phyloP scores from a whole-genome alignment of 1,140 invertebrate genomes.

The Glomeris maerens region DNA sequence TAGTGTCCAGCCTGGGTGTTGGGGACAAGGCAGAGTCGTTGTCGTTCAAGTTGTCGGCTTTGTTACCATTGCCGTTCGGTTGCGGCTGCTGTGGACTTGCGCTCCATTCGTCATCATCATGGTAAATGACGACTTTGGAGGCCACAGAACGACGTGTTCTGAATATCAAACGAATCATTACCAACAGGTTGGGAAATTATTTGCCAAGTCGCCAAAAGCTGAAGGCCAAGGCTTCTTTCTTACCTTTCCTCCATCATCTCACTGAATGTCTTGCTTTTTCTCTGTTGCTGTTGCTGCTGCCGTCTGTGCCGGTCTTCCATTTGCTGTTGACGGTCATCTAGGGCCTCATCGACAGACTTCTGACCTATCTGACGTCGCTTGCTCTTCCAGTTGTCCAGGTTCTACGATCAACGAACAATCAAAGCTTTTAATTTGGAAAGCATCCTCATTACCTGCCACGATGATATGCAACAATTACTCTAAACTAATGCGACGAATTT shows the following conservation, averaged over 20 bases:
- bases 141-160: background rate
- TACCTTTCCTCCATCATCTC: conserved; percentile 85
- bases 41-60: conserved; percentile 64
- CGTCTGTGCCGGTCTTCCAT: conserved; percentile 43
- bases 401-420: conserved; percentile 43
- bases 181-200: no score
- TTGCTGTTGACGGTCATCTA: conserved; percentile 66
- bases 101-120: background rate
- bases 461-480: no score
- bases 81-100: no score
- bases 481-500: no score
- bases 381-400: conserved; percentile 86
- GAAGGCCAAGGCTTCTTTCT: conserved; percentile 20
- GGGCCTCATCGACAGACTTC: conserved; percentile 72
- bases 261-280: conserved; percentile 73
- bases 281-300: conserved; percentile 25
- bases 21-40: no score
- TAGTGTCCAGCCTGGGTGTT: background rate
- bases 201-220: no score
- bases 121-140: background rate
- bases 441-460: no score
- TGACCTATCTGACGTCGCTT: conserved; percentile 75
- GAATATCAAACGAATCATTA: no score
- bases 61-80: conserved; percentile 56
- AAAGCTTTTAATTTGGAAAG: no score